These are phyloP conservation scores for Drosophila mayri DNA, from an alignment of 1,140 invertebrate genomes.

Conservation along the genomic window DNA sequence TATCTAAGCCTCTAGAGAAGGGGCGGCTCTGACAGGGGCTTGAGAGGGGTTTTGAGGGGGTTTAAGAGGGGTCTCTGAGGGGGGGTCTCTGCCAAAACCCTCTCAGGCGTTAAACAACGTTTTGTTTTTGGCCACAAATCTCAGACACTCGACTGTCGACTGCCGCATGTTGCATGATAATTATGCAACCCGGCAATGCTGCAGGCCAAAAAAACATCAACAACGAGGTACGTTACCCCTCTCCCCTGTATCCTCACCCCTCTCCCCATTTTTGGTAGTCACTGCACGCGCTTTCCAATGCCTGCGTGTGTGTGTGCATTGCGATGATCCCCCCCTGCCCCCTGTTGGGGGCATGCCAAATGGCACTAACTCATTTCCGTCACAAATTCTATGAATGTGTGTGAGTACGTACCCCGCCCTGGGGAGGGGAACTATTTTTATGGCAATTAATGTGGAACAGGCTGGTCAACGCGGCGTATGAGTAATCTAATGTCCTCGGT, in stretches of 20 bases:
- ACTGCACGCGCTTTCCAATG: conserved; percentile 54
- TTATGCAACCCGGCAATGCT: conserved; percentile 71
- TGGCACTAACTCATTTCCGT: conserved; percentile 76
- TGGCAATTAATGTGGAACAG: conserved; percentile 76
- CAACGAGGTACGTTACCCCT: conserved; percentile 10
- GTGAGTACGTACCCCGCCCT: conserved; percentile 3
- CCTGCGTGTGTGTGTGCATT: conserved; percentile 39
- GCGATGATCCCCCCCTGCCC: conserved; percentile 2
- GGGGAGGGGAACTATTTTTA: conserved; percentile 57
- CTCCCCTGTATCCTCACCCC: neutral
- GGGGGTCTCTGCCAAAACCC: conserved; percentile 10
- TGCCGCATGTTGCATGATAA: conserved; percentile 75
- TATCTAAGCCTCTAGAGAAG: neutral
- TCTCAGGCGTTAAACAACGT: conserved; percentile 58
- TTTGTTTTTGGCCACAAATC: conserved; percentile 73
- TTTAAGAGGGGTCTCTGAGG: neutral
- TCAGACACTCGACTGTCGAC: conserved; percentile 41
- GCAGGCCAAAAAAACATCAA: conserved; percentile 53
- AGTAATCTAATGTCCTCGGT: conserved; percentile 49
- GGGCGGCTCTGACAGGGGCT: neutral
- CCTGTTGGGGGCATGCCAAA: conserved; percentile 52
- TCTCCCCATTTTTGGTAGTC: conserved; percentile 36
- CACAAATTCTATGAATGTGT: conserved; percentile 77
- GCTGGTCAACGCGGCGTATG: conserved; percentile 57
- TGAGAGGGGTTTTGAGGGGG: neutral